Conservation (phyloP, 2,113 vertebrate species). For the Prunella himalayana region DNA sequence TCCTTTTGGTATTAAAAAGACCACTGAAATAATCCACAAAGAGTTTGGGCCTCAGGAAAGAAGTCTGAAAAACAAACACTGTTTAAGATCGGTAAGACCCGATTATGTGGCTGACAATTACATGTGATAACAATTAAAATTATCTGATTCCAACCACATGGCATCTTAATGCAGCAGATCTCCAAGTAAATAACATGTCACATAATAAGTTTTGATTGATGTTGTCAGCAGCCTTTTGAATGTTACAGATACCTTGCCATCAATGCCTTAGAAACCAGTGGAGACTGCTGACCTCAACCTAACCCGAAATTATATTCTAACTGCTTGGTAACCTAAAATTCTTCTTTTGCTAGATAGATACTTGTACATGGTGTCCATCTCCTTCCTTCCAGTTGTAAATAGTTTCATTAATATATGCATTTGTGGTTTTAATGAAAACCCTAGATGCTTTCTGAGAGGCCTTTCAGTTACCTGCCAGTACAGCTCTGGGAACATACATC, state of each 20-base stretch:
- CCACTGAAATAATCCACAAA: conserved; percentile 47
- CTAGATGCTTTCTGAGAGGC: background rate
- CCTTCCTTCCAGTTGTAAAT: background rate
- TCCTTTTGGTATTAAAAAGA: conserved; percentile 61
- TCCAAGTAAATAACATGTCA: conserved; percentile 19
- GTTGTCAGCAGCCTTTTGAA: conserved; percentile 42
- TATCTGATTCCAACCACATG: conserved; percentile 58
- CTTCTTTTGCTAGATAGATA: background rate
- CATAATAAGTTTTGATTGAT: conserved; percentile 45
- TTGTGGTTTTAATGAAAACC: background rate
- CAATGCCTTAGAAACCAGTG: background rate
- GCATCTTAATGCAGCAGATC: conserved; percentile 51
- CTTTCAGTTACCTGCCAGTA: conserved; percentile 12
- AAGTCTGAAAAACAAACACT: conserved; percentile 53
- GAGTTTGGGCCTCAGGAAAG: conserved; percentile 41
- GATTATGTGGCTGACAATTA: conserved; percentile 53
- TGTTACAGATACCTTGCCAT: conserved; percentile 3
- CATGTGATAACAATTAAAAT: conserved; percentile 68
- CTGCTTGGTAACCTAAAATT: background rate
- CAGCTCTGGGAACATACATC: background rate
- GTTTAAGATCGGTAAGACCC: conserved; percentile 11
- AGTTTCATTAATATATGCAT: background rate
- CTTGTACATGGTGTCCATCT: background rate
- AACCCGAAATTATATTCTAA: background rate
- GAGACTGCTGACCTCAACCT: background rate